These are phyloP conservation scores for Terebella lapidaria DNA, from an alignment of 2,888 invertebrate genomes.

Conservation along the genomic window DNA sequence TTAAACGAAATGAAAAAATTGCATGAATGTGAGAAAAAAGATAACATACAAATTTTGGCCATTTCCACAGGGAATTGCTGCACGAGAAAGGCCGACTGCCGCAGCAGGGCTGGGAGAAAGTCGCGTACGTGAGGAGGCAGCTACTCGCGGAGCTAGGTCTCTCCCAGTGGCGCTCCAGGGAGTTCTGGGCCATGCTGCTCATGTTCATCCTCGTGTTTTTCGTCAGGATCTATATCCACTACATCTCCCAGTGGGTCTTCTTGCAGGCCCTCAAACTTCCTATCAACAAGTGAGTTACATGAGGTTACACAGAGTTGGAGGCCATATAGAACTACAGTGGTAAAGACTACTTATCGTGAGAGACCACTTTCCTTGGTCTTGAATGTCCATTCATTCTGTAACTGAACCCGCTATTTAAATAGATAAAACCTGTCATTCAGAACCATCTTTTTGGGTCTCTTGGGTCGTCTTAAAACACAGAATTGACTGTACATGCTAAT, in stretches of 20 bases:
- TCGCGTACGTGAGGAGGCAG: slow-evolving; percentile 42
- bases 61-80: background rate
- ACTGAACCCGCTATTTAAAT: too few relatives aligned
- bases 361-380: background rate
- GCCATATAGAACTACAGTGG: too few relatives aligned
- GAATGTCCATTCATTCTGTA: background rate
- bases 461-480: too few relatives aligned
- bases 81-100: slow-evolving; percentile 33
- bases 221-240: slow-evolving; percentile 43
- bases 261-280: slow-evolving; percentile 40
- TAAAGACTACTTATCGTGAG: background rate
- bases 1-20: too few relatives aligned
- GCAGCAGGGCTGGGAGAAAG: slow-evolving; percentile 32
- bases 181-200: slow-evolving; percentile 50
- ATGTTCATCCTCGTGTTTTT: slow-evolving; percentile 45
- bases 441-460: too few relatives aligned
- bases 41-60: too few relatives aligned
- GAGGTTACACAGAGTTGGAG: too few relatives aligned
- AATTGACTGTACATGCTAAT: too few relatives aligned
- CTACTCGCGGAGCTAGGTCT: slow-evolving; percentile 46
- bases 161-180: slow-evolving; percentile 46
- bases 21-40: too few relatives aligned
- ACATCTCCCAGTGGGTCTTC: slow-evolving; percentile 47
- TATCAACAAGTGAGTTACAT: slow-evolving; percentile 44
- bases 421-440: too few relatives aligned